A percentile compares a stretch with the other conserved stretches of the same genome.
Evolutionary conservation across 2,888 invertebrate species (phyloP).

Genomic region (Steinernema scapterisci): DNA sequence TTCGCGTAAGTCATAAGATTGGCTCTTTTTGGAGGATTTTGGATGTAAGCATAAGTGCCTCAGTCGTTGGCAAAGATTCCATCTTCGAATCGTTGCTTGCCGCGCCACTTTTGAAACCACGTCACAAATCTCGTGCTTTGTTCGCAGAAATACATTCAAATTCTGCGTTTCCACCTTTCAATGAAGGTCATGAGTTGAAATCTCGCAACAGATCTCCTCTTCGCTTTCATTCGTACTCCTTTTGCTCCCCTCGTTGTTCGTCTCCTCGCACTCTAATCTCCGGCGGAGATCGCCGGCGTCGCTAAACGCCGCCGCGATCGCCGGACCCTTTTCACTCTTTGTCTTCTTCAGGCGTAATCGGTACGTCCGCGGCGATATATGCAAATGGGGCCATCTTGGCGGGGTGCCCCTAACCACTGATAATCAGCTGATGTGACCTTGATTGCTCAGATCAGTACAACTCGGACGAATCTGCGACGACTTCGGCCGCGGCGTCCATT

Average conservation of each 20-base stretch:
- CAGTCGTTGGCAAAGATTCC: too few species aligned
- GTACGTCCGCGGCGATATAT: slow-evolving; percentile 1
- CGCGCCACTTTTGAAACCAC: too few species aligned
- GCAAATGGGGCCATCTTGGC: slow-evolving; percentile 32
- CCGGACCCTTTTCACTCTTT: slow-evolving; percentile 9
- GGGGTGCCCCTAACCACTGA: slow-evolving; percentile 17
- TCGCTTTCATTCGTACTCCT: slow-evolving; percentile 24
- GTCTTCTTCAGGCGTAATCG: slow-evolving; percentile 3
- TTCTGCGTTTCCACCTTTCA: too few species aligned
- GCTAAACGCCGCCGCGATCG: not conserved
- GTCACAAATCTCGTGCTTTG: too few species aligned
- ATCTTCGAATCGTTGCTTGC: too few species aligned
- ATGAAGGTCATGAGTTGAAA: not conserved
- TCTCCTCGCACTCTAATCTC: slow-evolving; percentile 9
- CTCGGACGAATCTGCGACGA: not conserved
- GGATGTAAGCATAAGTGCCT: too few species aligned
- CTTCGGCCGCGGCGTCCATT: not conserved
- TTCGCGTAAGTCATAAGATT: too few species aligned
- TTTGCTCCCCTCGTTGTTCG: too few species aligned
- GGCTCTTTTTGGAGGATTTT: too few species aligned
- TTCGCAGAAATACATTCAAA: too few species aligned
- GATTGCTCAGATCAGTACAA: slow-evolving; percentile 19
- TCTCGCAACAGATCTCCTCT: not conserved
- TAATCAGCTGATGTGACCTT: slow-evolving; percentile 31
- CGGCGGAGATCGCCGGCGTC: slow-evolving; percentile 1